Evolutionary conservation across 1,140 invertebrate species (phyloP).

Genomic region (Hycleus cichorii): DNA sequence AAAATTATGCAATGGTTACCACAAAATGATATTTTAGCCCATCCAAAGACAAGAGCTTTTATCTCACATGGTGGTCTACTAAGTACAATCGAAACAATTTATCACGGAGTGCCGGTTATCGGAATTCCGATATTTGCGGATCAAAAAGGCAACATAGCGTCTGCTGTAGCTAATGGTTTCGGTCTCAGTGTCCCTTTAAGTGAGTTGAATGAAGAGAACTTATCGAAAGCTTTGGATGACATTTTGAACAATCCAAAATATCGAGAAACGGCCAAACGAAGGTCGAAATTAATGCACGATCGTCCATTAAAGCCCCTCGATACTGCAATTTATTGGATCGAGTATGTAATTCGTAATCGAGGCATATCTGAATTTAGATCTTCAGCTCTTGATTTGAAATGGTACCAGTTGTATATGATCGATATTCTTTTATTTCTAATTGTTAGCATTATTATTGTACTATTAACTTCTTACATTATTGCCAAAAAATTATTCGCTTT

Average conservation of each 20-base stretch:
- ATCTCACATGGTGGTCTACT: constrained; percentile 49
- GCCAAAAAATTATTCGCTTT: background rate
- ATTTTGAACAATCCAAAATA: constrained; percentile 12
- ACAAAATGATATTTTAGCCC: constrained; percentile 58
- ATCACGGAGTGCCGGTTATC: constrained; percentile 46
- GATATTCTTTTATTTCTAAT: constrained; percentile 2
- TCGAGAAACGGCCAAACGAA: background rate
- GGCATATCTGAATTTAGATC: constrained; percentile 9
- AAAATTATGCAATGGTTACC: constrained; percentile 53
- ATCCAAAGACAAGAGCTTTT: constrained; percentile 33
- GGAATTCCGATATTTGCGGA: constrained; percentile 38
- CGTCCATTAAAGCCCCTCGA: constrained; percentile 1
- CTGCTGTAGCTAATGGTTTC: constrained; percentile 24
- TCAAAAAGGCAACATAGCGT: constrained; percentile 33
- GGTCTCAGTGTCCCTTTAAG: constrained; percentile 31
- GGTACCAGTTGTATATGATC: constrained; percentile 6
- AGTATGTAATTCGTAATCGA: constrained; percentile 29
- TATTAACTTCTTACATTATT: background rate
- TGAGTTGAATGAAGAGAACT: constrained; percentile 30
- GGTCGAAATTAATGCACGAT: constrained; percentile 22
- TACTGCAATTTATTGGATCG: constrained; percentile 34
- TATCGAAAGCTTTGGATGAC: constrained; percentile 26
- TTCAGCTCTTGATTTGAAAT: background rate
- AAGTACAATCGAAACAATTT: constrained; percentile 45
- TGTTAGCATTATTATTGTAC: background rate